Base-by-base conservation (phyloP, 2,797 vertebrate genomes). In the Muscicapa striata region DNA sequence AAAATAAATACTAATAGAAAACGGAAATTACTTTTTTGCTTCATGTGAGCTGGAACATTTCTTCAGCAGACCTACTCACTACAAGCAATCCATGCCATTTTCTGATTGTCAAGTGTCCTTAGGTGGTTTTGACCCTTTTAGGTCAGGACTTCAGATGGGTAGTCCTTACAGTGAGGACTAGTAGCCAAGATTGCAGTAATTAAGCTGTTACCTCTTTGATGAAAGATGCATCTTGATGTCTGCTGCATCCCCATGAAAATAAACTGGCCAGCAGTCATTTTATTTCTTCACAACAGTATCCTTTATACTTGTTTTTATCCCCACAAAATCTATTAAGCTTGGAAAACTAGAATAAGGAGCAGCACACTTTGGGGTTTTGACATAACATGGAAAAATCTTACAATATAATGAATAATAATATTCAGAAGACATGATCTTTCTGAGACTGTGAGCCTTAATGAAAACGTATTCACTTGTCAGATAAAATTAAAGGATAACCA, bases 201-300 rank as follows among this genome's bases (percentile, higher is more conserved):
- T 95, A 85, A 83, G 85, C 87, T 40, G 29, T 91, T 92, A 89
- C 32, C 27, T 78, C 59, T 89, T 89, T 89, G 41, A 45, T 64
- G 34, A 61, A 54, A 59, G 36, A 34, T 34, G 34, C 34, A 34
- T 34, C 34, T 34, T 34, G 51, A 6, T 69, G n/a, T 77, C 68
- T 87, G 15, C 75, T 92, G 62, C 40, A 34, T 70, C 26, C 48
- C 59, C 4, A 4, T 23, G 41, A 49, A 95, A 89, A 84, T 83
- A 91, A 95, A 77, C 80, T 83, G 41, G 34, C 54, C 72, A 69
- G 43, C 81, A 78, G 43, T 87, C 40, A 70, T 86, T 86, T 87
- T 54, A 69, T 91, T 95, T 91, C 68, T 87, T 93, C 63, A 57
- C 75, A 78, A 51, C 45, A 46, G 52, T 34, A 32, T 89, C 69